Conservation (phyloP, 2,113 vertebrate species). For the Electrona antarctica region DNA sequence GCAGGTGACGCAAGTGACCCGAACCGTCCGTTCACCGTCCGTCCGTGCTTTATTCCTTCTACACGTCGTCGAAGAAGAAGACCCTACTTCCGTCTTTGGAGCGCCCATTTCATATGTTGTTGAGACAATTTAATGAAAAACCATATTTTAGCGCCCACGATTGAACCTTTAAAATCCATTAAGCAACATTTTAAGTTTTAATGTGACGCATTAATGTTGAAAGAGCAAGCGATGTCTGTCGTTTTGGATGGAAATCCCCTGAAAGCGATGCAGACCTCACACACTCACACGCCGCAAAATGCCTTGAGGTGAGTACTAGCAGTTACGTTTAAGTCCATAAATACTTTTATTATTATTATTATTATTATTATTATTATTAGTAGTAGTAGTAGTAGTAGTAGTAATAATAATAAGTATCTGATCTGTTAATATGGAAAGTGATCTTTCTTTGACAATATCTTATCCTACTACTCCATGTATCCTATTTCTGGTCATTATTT, state of each 20-base stretch:
- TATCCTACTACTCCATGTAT: no score
- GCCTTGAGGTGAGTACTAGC: conserved; percentile 70
- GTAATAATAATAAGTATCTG: no score
- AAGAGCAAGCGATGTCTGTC: conserved; percentile 73
- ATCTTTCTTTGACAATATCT: no score
- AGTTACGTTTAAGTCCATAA: background rate
- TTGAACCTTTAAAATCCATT: background rate
- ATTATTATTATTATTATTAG: no score
- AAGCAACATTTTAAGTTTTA: conserved; percentile 19
- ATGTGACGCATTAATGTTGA: conserved; percentile 54
- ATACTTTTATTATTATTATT: no score
- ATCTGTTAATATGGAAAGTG: no score
- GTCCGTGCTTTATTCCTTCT: background rate
- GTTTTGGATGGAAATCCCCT: conserved; percentile 76
- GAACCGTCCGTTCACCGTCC: background rate
- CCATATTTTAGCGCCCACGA: background rate
- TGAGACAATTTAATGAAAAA: conserved; percentile 18
- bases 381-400: no score
- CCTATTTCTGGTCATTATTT: no score
- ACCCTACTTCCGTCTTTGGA: conserved; percentile 48
- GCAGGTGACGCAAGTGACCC: conserved; percentile 44
- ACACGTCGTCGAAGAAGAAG: conserved; percentile 60
- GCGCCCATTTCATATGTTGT: conserved; percentile 37
- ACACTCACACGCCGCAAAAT: conserved; percentile 65
- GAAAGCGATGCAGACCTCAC: conserved; percentile 79